Evolutionary conservation across 2,113 vertebrate genomes (phyloP), one percentile per base, ranked within the genome.

Genomic region (Saguinus imperator): DNA sequence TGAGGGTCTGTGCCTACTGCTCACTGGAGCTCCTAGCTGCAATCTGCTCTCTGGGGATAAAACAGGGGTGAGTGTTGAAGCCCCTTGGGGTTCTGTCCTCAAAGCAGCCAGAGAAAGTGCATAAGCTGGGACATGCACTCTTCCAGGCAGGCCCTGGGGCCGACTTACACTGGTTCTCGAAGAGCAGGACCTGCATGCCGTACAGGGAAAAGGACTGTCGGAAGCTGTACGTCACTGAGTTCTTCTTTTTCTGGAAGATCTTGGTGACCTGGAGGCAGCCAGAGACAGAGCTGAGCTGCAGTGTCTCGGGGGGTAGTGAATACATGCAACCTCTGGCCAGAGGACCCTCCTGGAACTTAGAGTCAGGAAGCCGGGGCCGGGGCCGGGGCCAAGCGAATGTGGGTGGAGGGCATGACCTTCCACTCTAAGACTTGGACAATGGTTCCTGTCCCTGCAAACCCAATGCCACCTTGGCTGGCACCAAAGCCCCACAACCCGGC

Each of bases 211-310:
- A 99, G 2, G 99, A 99, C 98, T 99, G 99, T 17, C 99, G 99
- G 96, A 99, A 99, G 98, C 99, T 99, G 99, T 99, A 99, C 0
- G 99, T 99, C 94, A 99, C 99, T 0, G 99, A 99, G 98, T 99
- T 99, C 98, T 99, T 99, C 99, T 99, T 99, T 99, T 99, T 99
- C 97, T 99, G 99, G 98, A 99, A 99, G 95, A 99, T 99, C 98
- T 99, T 99, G 84, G 99, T 99, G 91, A 99, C 99, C 99, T 99
- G 92, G 66, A 98, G 97, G 89, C 25, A 87, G 87, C 94, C 94
- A 70, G 89, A 94, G 17, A 35, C 64, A 35, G 48, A 61, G 73
- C 72, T 76, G 61, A 79, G 93, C 32, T 7, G 1, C 11, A 3
- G 2, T 0, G 1, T 16, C n/a, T 1, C 12, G 12, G 12, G 3